Evolutionary conservation across 1,140 invertebrate genomes (phyloP).

Genomic region (Harlomillsia oculata): DNA sequence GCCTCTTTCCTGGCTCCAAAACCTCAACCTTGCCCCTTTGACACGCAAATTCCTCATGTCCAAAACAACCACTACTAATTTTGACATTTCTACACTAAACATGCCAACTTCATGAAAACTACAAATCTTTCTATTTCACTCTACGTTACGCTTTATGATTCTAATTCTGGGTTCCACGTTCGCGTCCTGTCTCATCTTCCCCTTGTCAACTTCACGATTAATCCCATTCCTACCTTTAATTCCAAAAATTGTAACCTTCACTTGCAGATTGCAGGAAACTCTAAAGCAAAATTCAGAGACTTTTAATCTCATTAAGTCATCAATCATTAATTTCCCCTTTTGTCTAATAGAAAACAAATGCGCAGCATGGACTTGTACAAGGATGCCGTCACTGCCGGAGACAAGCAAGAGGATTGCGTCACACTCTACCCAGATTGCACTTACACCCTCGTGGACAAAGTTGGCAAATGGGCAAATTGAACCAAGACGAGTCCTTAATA

Average conservation of each 20-base stretch:
- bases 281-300: no score
- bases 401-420: constrained; percentile 33
- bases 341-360: constrained; percentile 31
- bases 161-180: no score
- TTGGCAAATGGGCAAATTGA: constrained; percentile 34
- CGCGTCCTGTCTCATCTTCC: no score
- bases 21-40: not conserved
- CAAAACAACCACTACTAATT: not conserved
- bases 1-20: no score
- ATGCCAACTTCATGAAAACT: no score
- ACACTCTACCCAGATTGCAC: constrained; percentile 32
- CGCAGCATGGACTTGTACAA: constrained; percentile 36
- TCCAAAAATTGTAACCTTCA: not conserved
- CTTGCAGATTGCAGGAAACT: constrained; percentile 5
- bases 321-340: not conserved
- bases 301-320: no score
- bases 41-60: not conserved
- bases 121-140: no score
- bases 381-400: constrained; percentile 32
- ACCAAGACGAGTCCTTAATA: no score
- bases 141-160: no score
- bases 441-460: constrained; percentile 36
- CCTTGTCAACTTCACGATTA: not conserved
- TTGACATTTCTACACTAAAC: not conserved
- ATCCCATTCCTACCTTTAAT: not conserved